Conservation (phyloP, 2,113 vertebrate species). For the Zosterops pallidus region DNA sequence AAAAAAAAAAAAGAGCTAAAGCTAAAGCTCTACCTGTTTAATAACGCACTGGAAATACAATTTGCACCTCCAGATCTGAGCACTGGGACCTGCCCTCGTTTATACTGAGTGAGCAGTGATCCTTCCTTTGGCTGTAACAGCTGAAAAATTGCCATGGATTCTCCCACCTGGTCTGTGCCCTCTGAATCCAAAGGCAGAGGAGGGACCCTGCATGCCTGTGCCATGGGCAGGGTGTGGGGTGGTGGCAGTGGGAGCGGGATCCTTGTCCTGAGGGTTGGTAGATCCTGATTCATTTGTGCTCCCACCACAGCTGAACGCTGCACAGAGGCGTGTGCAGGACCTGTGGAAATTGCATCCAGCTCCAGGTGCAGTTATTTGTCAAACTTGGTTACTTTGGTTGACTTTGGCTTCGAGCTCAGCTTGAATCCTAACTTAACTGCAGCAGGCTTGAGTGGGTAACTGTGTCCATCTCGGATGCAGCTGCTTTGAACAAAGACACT, state of each 20-base stretch:
- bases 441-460: neutral
- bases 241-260: neutral
- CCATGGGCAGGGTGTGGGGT: fast-evolving
- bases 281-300: neutral
- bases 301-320: fast-evolving
- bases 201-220: fast-evolving
- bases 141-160: neutral
- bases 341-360: neutral
- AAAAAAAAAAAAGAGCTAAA: neutral
- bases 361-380: neutral
- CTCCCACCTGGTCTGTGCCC: fast-evolving
- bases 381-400: neutral
- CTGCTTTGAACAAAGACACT: neutral
- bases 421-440: neutral
- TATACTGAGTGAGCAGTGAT: neutral
- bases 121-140: neutral
- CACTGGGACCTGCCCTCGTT: neutral
- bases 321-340: neutral
- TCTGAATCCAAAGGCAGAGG: neutral
- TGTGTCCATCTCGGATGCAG: neutral
- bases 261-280: neutral
- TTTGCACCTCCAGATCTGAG: neutral
- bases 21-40: neutral
- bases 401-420: neutral
- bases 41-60: neutral